Evolutionary conservation across 2,888 invertebrate species (phyloP).

Genomic region (Kryphioiulus occultus): DNA sequence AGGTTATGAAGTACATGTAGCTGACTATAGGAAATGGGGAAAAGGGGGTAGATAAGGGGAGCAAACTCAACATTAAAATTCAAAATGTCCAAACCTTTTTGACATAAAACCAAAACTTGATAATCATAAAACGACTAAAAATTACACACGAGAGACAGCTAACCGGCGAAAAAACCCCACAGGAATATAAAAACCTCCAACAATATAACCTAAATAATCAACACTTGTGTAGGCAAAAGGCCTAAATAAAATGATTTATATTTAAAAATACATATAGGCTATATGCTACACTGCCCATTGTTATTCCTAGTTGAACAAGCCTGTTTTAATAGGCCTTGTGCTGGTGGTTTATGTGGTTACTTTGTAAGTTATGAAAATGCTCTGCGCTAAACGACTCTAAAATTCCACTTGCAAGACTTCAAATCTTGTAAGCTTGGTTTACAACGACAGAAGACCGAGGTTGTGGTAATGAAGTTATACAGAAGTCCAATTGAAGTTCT

Average conservation of each 20-base stretch:
- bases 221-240: slow-evolving; percentile 26
- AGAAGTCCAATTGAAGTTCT: no score
- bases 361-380: no score
- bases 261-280: neutral
- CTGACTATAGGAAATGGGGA: slow-evolving; percentile 8
- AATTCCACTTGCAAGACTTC: no score
- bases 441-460: no score
- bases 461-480: no score
- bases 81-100: slow-evolving; percentile 35
- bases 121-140: slow-evolving; percentile 24
- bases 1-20: slow-evolving; percentile 11
- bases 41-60: slow-evolving; percentile 25
- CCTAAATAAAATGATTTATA: slow-evolving; percentile 15
- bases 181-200: neutral
- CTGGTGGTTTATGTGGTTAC: neutral
- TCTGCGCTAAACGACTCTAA: no score
- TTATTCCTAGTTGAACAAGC: neutral
- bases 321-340: neutral
- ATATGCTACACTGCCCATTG: slow-evolving; percentile 12
- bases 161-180: neutral
- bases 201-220: slow-evolving; percentile 8
- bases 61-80: slow-evolving; percentile 11
- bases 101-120: slow-evolving; percentile 35
- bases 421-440: no score
- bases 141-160: neutral